Conservation (phyloP, 2,888 invertebrate species). For the Cephus spinipes region DNA sequence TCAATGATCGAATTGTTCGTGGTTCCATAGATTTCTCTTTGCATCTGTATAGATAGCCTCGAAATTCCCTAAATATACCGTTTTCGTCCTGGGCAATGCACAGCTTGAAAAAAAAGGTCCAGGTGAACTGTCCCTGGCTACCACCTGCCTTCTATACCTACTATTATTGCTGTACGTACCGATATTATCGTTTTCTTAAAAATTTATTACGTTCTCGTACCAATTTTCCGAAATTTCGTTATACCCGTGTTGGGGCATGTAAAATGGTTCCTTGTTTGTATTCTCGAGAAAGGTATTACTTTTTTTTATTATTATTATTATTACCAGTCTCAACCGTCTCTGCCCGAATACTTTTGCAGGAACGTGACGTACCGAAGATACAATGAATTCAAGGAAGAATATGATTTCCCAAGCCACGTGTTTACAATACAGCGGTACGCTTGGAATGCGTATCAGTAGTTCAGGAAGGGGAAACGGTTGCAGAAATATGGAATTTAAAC, state of each 20-base stretch:
- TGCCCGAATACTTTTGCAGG: neutral
- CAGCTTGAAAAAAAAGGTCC: conserved; percentile 43
- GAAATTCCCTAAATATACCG: neutral
- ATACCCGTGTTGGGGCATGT: neutral
- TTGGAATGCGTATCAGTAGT: neutral
- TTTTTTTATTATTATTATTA: neutral
- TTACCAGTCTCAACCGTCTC: neutral
- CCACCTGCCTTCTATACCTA: conserved; percentile 23
- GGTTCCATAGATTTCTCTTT: neutral
- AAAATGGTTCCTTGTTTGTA: neutral
- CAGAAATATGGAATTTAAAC: neutral
- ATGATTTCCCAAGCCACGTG: neutral
- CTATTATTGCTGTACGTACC: neutral
- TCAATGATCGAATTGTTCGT: neutral
- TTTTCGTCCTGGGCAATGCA: conserved; percentile 32
- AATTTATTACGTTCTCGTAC: neutral
- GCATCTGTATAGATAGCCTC: neutral
- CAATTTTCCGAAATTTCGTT: neutral
- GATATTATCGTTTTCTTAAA: neutral
- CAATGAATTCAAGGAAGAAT: neutral
- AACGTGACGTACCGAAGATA: neutral
- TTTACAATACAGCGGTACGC: neutral
- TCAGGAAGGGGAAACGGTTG: neutral
- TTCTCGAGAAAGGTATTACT: neutral
- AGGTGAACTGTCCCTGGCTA: conserved; percentile 27